phyloP scores from a whole-genome alignment of 2,888 invertebrate genomes.

The Phyto melanocephala region DNA sequence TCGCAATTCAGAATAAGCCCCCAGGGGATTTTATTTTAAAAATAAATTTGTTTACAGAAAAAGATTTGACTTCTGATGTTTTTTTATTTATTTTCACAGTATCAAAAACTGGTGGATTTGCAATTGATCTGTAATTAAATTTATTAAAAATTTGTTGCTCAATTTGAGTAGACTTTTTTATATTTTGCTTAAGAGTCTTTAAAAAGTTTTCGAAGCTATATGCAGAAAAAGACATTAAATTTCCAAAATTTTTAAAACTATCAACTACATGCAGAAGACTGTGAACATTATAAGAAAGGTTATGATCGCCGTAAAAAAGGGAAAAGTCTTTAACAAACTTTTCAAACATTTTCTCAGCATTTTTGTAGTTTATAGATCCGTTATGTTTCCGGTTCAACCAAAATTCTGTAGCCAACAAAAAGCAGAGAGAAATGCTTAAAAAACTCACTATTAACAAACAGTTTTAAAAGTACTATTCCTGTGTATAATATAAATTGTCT shows the following conservation, averaged over 20 bases:
- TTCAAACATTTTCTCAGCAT: background rate
- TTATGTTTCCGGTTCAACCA: background rate
- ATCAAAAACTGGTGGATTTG: no score
- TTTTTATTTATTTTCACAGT: no score
- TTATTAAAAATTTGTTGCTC: background rate
- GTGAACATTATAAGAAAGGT: background rate
- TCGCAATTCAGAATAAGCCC: no score
- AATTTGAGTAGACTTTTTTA: background rate
- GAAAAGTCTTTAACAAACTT: background rate
- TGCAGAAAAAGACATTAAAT: background rate
- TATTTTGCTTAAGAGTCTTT: background rate
- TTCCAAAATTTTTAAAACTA: background rate
- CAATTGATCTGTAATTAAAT: no score
- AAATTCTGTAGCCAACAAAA: background rate
- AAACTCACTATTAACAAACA: background rate
- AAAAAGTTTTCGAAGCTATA: background rate
- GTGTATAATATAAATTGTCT: constrained; percentile 26
- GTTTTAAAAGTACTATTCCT: constrained; percentile 6
- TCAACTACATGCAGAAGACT: background rate
- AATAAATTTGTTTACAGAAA: no score
- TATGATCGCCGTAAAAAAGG: background rate
- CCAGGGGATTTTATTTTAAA: no score
- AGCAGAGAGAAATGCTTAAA: background rate
- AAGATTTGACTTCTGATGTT: no score
- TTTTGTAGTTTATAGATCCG: background rate